Evolutionary conservation across 2,797 vertebrate genomes (phyloP).

Genomic region (Brachyrhaphis roseni): DNA sequence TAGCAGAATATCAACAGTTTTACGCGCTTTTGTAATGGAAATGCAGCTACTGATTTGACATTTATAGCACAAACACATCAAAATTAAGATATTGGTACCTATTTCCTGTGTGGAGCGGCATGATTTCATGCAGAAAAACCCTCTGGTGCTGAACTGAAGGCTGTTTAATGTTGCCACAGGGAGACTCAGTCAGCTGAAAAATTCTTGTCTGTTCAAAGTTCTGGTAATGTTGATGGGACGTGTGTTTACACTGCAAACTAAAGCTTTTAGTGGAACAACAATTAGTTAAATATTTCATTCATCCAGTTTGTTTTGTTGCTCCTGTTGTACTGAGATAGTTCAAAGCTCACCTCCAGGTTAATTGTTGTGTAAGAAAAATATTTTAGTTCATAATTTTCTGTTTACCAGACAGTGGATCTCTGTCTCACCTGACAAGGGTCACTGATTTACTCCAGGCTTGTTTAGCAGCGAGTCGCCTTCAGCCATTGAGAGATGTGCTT

Average conservation of each 20-base stretch:
- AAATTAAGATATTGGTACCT: neutral
- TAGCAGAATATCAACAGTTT: too few relatives aligned
- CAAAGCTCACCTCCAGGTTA: conserved; percentile 57
- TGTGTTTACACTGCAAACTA: neutral
- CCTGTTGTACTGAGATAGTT: conserved; percentile 26
- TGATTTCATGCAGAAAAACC: neutral
- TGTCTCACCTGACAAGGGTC: conserved; percentile 47
- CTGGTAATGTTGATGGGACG: neutral
- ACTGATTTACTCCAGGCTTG: conserved; percentile 60
- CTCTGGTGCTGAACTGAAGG: neutral
- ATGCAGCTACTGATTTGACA: neutral
- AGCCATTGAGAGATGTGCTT: conserved; percentile 61
- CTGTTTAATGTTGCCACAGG: neutral
- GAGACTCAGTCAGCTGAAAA: neutral
- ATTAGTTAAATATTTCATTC: conserved; percentile 9
- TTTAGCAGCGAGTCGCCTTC: conserved; percentile 56
- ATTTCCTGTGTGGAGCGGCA: neutral
- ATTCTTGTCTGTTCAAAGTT: neutral
- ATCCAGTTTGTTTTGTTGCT: conserved; percentile 26
- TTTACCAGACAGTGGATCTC: conserved; percentile 46
- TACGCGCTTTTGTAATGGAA: too few relatives aligned
- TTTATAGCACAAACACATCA: neutral
- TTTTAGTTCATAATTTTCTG: conserved; percentile 60
- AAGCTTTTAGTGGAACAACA: neutral
- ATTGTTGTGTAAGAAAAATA: conserved; percentile 52